Base-by-base conservation (phyloP, 2,113 vertebrate genomes). In the Proterorhinus semilunaris region DNA sequence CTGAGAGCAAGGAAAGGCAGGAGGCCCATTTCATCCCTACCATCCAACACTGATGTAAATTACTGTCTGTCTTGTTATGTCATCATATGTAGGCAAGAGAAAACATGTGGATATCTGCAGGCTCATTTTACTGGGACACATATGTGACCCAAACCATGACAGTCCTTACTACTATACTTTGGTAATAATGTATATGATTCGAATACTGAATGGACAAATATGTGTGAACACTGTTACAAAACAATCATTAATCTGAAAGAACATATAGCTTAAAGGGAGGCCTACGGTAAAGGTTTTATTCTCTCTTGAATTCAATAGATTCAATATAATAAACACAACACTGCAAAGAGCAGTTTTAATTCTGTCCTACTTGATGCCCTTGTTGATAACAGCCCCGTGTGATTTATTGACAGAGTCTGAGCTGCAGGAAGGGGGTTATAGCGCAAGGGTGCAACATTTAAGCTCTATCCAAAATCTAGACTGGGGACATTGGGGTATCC, bases 31-130 rank as follows among this genome's bases (percentile, higher is more conserved):
- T 78, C 71, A 79, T 73, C 78, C 43, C 27, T 36, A 36, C 27
- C 75, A 73, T 69, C 81, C 81, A 68, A 82, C 74, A 46, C 81
- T 75, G 61, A 74, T 72, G 65, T 67, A 36, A 80, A 72, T 81
- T 59, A 72, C 74, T 59, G 72, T 76, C 55, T 71, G 44, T 72
- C 45, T 78, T 68, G 69, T 73, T 68, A 51, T 53, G 27, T 36
- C 66, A 13, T 51, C 49, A 69, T 72, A 68, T 21, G 42, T 42
- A 62, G 9, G 6, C 1, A 6, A 11, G 6, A 10, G 10, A 51
- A 13, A 11, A 51, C 6, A 13, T 51, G 10, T 51, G 49, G 49
- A 51, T 11, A 51, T 11, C 15, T 36, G 27, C 27, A 36, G 27
- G 27, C 27, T 36, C 27, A 21, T 21, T 21, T 21, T 21, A 21